phyloP scores from a whole-genome alignment of 2,888 invertebrate genomes.

The Scaptomyza cyrtandrae region DNA sequence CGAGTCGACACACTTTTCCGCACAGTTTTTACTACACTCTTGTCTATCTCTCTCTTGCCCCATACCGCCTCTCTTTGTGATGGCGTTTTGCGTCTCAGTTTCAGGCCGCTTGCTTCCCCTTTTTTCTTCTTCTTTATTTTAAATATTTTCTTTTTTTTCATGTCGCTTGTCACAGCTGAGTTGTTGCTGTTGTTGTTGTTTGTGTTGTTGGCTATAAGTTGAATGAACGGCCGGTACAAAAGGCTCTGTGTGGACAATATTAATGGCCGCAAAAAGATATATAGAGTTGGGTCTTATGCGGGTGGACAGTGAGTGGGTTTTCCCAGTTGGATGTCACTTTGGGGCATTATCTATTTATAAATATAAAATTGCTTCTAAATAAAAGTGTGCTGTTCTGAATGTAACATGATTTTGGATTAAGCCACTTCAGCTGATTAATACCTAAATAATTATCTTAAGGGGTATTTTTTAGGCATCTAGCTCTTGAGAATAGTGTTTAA shows the following conservation, averaged over 20 bases:
- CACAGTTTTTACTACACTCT: constrained; percentile 66
- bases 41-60: constrained; percentile 53
- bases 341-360: constrained; percentile 40
- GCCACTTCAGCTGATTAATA: neutral
- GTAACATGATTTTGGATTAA: neutral
- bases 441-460: constrained; percentile 1
- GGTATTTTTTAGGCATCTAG: neutral
- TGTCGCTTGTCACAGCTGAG: constrained; percentile 53
- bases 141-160: constrained; percentile 37
- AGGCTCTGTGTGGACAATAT: constrained; percentile 53
- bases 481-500: neutral
- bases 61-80: constrained; percentile 1
- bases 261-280: constrained; percentile 46
- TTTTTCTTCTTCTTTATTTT: constrained; percentile 20
- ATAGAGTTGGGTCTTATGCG: constrained; percentile 32
- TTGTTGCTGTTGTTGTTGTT: constrained; percentile 27
- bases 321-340: constrained; percentile 40
- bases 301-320: constrained; percentile 22
- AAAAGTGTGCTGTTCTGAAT: constrained; percentile 13
- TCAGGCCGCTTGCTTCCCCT: constrained; percentile 16
- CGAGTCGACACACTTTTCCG: constrained; percentile 79
- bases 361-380: constrained; percentile 39
- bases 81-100: constrained; percentile 26
- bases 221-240: constrained; percentile 62
- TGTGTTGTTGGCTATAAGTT: constrained; percentile 47